Percentiles rank a stretch among this genome's conserved stretches.
Evolutionary conservation across 1,140 invertebrate species (phyloP).

Genomic region (Tetranychus cinnabarinus): DNA sequence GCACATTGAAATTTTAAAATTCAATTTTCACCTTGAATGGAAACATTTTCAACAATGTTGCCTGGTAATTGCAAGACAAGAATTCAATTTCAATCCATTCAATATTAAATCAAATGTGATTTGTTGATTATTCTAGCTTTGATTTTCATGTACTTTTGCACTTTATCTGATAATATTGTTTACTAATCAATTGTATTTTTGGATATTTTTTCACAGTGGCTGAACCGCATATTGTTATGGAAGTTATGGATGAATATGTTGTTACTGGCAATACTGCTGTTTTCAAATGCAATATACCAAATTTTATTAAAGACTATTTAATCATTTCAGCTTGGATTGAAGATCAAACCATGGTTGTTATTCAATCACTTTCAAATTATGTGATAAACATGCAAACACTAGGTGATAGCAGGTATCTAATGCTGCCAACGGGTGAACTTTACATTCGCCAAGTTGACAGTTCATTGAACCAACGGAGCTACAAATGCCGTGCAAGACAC

Average conservation of each 20-base stretch:
- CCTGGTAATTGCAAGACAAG: too few relatives aligned
- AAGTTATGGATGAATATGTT: conserved; percentile 19
- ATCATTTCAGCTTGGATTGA: conserved; percentile 44
- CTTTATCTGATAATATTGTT: too few relatives aligned
- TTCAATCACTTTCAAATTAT: not conserved
- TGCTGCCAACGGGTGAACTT: conserved; percentile 40
- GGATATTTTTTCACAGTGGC: not conserved
- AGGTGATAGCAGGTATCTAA: conserved; percentile 34
- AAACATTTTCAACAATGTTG: too few relatives aligned
- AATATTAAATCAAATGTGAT: too few relatives aligned
- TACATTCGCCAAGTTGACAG: conserved; percentile 13
- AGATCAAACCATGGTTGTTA: not conserved
- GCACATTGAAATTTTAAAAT: too few relatives aligned
- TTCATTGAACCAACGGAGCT: conserved; percentile 9
- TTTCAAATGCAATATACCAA: conserved; percentile 30
- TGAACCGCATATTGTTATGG: conserved; percentile 16
- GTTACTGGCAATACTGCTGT: conserved; percentile 20
- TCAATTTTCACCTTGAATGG: too few relatives aligned
- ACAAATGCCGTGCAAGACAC: conserved; percentile 13
- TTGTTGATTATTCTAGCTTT: too few relatives aligned
- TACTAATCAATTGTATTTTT: too few relatives aligned
- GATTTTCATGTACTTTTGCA: too few relatives aligned
- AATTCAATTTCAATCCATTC: too few relatives aligned
- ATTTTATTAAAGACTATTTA: conserved; percentile 60
- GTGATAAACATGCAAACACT: not conserved